A percentile compares a stretch with the other conserved stretches of the same genome.
These are phyloP conservation scores for Natator depressus DNA, from an alignment of 2,113 vertebrate genomes.

Conservation along the genomic window DNA sequence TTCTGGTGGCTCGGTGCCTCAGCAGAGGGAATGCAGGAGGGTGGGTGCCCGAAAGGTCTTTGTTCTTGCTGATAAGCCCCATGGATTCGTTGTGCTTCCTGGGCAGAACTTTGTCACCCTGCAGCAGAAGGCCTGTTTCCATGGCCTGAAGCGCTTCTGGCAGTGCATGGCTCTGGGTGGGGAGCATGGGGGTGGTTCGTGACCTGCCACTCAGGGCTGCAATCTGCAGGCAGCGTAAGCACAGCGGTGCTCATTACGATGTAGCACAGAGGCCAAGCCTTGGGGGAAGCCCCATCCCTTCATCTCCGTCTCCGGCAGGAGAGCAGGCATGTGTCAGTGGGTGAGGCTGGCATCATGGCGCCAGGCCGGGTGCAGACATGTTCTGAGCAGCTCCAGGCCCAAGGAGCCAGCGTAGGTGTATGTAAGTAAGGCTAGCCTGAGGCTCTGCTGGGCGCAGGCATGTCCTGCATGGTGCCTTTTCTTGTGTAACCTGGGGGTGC, in stretches of 20 bases:
- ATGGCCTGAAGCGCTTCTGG: too few relatives aligned
- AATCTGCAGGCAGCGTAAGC: background rate
- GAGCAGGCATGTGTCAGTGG: background rate
- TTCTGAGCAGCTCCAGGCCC: background rate
- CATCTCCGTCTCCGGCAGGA: background rate
- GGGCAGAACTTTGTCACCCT: background rate
- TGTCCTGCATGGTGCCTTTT: background rate
- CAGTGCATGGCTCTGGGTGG: too few relatives aligned
- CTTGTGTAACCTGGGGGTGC: background rate
- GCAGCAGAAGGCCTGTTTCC: too few relatives aligned
- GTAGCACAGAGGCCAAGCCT: background rate
- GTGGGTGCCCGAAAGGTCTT: too few relatives aligned
- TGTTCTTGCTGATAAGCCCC: background rate
- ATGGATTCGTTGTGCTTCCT: background rate
- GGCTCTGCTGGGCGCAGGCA: background rate
- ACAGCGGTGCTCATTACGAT: fast-evolving
- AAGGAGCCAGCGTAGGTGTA: background rate
- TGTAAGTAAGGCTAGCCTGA: background rate
- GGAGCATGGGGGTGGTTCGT: background rate
- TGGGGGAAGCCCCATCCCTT: too few relatives aligned
- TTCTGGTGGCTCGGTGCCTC: background rate
- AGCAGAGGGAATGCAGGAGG: background rate
- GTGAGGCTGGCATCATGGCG: background rate
- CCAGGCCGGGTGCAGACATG: background rate
- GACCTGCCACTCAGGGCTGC: background rate